Base-by-base conservation (phyloP, 1,140 invertebrate genomes). In the Brachionus paranguensis region DNA sequence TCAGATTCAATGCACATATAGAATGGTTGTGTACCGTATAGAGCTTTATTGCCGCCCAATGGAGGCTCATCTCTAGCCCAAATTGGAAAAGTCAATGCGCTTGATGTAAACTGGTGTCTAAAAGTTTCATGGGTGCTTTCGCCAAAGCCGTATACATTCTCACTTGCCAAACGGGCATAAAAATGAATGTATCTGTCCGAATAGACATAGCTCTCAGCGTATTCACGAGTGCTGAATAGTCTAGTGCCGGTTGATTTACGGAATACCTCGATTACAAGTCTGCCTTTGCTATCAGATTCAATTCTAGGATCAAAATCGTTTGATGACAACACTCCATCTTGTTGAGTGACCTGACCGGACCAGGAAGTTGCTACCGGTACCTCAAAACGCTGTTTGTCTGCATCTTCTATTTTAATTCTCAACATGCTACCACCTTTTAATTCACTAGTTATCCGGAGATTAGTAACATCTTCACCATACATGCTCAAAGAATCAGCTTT, bases 301-400 rank as follows among this genome's bases (percentile, higher is more conserved):
- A 81, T 81, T 68, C 20, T 60, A 3, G 64, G 53, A 47, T 81
- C 53, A 41, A 81, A 27, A 68, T 81, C 78, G 17, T 81, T 81
- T 12, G 55, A 17, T 20, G 50, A 17, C 37, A 81, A 47, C 24
- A 60, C 10, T 24, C 78, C 78, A 41, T 81, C 78, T 27, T 60
- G 17, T 24, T 47, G n/a, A 27, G 53, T 64, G n/a, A 81, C 78
- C 45, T 8, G 37, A 43, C 64, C n/a, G 5, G 53, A 47, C 78
- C 78, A 81, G 5, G 53, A 43, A 14, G 78, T 81, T 81, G 65
- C n/a, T 8, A 88, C 37, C 8, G 88, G 88, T 2, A 89, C 88
- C 85, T 89, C 89, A 86, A 87, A 89, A 33, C 89, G 85, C 33
- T 86, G 78, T 76, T 87, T 86, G 27, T 86, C 84, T 41, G 87